Evolutionary conservation across 1,140 invertebrate genomes (phyloP).

Genomic region (Oscheius sp.): DNA sequence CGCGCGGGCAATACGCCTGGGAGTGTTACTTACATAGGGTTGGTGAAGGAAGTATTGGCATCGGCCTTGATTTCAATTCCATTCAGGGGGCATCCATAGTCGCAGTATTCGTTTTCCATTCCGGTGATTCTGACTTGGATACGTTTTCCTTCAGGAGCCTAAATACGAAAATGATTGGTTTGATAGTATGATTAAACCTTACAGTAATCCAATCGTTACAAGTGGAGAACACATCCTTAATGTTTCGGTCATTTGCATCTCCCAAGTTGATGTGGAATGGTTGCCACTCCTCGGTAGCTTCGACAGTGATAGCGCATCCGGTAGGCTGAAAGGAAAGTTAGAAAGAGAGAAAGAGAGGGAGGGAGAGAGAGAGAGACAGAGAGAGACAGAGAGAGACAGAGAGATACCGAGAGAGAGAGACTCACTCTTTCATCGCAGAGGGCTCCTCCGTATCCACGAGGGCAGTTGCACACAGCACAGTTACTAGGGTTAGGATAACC

Average conservation of each 20-base stretch:
- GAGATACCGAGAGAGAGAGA: too few species aligned
- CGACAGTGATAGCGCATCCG: constrained; percentile 14
- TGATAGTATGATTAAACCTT: not conserved
- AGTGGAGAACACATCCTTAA: not conserved
- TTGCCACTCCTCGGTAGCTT: constrained; percentile 16
- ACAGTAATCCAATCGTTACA: constrained; percentile 25
- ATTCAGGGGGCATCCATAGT: not conserved
- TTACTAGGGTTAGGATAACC: constrained; percentile 15
- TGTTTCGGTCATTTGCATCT: not conserved
- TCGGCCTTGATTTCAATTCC: constrained; percentile 3
- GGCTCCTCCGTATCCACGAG: constrained; percentile 20
- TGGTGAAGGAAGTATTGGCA: not conserved
- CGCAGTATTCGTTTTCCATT: not conserved
- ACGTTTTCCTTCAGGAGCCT: constrained; percentile 2
- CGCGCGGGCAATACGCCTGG: too few species aligned
- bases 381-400: too few species aligned
- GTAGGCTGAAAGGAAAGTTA: not conserved
- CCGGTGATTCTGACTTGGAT: not conserved
- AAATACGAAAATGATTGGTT: too few species aligned
- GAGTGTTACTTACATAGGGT: not conserved
- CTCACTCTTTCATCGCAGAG: constrained; percentile 16
- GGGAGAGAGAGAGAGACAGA: too few species aligned
- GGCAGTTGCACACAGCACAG: constrained; percentile 19
- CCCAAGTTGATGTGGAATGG: not conserved
- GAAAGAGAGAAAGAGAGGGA: not conserved